Evolutionary conservation across 92 coral and sea anemone species (phyloP).

Genomic region (Porites lobata): DNA sequence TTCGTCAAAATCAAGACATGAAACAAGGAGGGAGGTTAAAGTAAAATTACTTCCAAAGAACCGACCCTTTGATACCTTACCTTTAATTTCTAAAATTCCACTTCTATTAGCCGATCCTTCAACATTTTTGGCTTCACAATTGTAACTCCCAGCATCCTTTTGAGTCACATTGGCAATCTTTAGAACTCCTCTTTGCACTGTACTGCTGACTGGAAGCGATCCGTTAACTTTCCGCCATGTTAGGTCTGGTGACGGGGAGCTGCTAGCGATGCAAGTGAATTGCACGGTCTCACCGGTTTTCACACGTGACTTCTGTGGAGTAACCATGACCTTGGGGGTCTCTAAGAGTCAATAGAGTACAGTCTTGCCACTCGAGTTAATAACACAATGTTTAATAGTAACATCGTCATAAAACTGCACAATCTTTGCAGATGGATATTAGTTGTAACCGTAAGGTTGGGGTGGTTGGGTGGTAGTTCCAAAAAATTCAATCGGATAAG

Average conservation of each 20-base stretch:
- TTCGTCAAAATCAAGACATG: neutral
- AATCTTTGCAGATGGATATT: no score
- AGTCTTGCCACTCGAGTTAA: no score
- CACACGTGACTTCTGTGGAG: conserved; percentile 72
- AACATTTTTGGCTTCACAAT: conserved; percentile 79
- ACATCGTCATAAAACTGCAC: no score
- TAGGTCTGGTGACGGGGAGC: conserved; percentile 86
- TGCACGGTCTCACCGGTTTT: conserved; percentile 86
- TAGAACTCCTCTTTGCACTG: conserved; percentile 69
- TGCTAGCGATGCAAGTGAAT: conserved; percentile 88
- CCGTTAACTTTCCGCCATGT: conserved; percentile 84
- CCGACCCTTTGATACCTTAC: neutral
- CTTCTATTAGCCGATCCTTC: conserved; percentile 82
- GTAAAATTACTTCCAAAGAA: neutral
- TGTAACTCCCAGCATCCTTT: conserved; percentile 81
- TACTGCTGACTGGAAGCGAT: conserved; percentile 77
- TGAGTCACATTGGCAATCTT: conserved; percentile 69
- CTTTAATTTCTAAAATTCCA: conserved; percentile 67
- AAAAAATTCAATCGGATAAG: no score
- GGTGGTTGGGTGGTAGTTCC: no score
- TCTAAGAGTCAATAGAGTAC: conserved; percentile 36
- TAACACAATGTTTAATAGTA: no score
- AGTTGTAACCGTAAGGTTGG: no score
- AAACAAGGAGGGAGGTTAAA: neutral
- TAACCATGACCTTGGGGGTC: conserved; percentile 84